Evolutionary conservation across 2,888 invertebrate species (phyloP).

Genomic region (Trichogramma dendrolimi): DNA sequence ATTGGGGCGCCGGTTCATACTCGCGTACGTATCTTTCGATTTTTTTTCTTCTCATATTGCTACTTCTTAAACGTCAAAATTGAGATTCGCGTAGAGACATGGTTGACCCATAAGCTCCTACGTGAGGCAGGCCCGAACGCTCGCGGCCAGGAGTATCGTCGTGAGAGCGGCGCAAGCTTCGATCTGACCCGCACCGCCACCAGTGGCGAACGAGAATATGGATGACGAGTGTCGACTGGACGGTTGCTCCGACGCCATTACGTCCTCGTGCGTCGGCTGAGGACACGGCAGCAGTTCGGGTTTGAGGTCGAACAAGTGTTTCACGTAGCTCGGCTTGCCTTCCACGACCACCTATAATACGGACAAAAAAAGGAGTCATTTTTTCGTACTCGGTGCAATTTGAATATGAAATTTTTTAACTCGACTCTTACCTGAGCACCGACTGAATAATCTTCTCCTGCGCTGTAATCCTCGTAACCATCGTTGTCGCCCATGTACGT

Average conservation of each 20-base stretch:
- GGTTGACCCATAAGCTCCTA: too few species aligned
- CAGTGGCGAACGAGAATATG: conserved; percentile 39
- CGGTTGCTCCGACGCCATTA: conserved; percentile 49
- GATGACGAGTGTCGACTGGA: conserved; percentile 43
- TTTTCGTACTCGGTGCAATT: background rate
- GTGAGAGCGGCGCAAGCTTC: conserved; percentile 31
- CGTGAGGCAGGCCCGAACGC: background rate
- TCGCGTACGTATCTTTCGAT: too few species aligned
- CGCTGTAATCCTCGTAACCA: conserved; percentile 33
- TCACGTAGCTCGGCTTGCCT: conserved; percentile 41
- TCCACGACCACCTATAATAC: conserved; percentile 39
- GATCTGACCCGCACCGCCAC: conserved; percentile 26
- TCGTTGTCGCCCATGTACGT: conserved; percentile 36
- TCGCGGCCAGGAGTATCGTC: conserved; percentile 24
- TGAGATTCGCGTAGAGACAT: too few species aligned
- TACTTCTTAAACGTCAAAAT: too few species aligned
- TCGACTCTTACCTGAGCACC: conserved; percentile 18
- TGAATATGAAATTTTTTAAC: background rate
- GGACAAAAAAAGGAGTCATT: background rate
- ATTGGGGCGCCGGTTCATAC: too few species aligned
- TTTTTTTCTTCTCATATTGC: too few species aligned
- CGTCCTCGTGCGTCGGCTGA: conserved; percentile 44
- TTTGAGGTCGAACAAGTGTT: conserved; percentile 44
- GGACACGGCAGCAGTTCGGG: conserved; percentile 46
- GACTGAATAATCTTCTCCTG: conserved; percentile 14